A percentile compares a stretch with the other conserved stretches of the same genome.
Conservation (phyloP, 1,140 invertebrate species). For the Rhagoletis pomonella region DNA sequence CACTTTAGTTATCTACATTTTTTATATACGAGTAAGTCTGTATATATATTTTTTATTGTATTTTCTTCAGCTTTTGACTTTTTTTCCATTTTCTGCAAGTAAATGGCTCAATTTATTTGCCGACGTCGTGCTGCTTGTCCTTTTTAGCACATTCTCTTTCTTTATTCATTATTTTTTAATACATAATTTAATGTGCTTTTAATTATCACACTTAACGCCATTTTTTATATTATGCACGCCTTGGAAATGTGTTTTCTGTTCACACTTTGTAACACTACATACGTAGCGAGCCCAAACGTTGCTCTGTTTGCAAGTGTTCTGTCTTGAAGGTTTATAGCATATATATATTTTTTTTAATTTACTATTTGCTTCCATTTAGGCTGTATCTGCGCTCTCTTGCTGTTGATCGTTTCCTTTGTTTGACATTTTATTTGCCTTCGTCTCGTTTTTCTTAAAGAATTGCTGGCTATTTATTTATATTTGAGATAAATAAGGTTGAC, state of each 20-base stretch:
- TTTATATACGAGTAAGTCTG: not conserved
- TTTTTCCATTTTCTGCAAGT: not conserved
- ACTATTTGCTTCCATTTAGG: not conserved
- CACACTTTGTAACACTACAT: not conserved
- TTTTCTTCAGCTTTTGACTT: slow-evolving; percentile 4
- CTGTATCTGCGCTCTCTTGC: not conserved
- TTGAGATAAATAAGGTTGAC: slow-evolving; percentile 28
- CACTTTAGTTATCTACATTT: not conserved
- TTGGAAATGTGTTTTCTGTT: not conserved
- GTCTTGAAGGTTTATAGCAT: not conserved
- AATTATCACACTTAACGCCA: slow-evolving; percentile 34
- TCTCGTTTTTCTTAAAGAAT: slow-evolving; percentile 18
- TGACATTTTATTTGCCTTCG: not conserved
- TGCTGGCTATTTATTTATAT: slow-evolving; percentile 19
- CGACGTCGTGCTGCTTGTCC: slow-evolving; percentile 2
- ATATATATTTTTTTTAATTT: not conserved
- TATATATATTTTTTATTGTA: not conserved
- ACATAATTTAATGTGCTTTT: slow-evolving; percentile 43
- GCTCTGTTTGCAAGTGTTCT: not conserved
- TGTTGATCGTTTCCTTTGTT: not conserved
- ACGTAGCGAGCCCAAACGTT: not conserved
- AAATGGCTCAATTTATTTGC: slow-evolving; percentile 44
- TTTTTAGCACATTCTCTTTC: not conserved
- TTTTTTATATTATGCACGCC: not conserved
- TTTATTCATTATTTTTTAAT: not conserved